Base-by-base conservation (phyloP, 2,888 invertebrate genomes). In the Acrobasis repandana region DNA sequence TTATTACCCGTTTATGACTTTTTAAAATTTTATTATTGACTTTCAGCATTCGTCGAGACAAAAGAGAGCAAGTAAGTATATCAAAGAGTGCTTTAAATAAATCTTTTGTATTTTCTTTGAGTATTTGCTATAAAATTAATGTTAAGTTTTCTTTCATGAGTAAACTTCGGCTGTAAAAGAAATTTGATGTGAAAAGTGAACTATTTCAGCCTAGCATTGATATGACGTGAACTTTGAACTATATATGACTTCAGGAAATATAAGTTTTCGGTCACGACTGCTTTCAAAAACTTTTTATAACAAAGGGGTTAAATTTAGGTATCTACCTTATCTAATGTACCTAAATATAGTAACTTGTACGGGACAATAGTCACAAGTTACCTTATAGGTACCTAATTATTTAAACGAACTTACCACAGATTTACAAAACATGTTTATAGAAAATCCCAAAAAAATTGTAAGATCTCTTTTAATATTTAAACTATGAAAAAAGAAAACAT, bases 31-130 rank as follows among this genome's bases (percentile, higher is more conserved):
- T 34, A 51, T 51, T 51, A 51, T 51, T 51, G 51, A 51, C 15
- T 51, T 51, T 51, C 15, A 51, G 33, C 15, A 34, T 51, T 51
- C n/a, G 36, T 28, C 33, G 34, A 60, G 46, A 18, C 34, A 47
- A 46, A 43, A 51, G 51, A 33, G 20, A 50, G 49, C 14, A 28
- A 11, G 14, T 50, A 9, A 34, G 51, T 51, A 34, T 51, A 51
- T 56, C 46, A 20, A 28, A 18, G 56, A 56, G 18, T 56, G 20
- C 18, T 56, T 43, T 46, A 15, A 20, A 51, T 51, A 51, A 51
- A 51, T 34, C 34, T 34, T 34, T 14, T 2, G n/a, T 34, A 33
- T 15, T n/a, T 51, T 10, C 15, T 51, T 51, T 33, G 9, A 15
- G 51, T 51, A 11, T 18, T 28, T 34, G 51, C 15, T 15, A n/a